A percentile compares a stretch with the other conserved stretches of the same genome.
Conservation (phyloP, 2,888 invertebrate genomes). For the Periphyllus acericola region DNA sequence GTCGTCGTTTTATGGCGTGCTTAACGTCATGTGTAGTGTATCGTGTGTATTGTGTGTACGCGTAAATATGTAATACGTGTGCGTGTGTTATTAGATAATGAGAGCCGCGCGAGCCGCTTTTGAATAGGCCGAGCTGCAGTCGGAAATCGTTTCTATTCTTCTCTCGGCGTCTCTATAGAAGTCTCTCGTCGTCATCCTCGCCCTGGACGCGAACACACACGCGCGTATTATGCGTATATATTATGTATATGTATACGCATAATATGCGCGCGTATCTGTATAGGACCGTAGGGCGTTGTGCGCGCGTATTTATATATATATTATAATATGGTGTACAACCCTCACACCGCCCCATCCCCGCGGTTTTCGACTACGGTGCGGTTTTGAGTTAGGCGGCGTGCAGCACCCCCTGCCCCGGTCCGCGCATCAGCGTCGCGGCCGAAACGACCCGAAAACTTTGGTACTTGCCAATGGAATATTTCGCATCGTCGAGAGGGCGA, state of each 20-base stretch:
- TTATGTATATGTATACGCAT: background rate
- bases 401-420: background rate
- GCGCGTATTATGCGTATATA: background rate
- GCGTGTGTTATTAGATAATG: slow-evolving; percentile 35
- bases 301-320: background rate
- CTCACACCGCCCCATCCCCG: background rate
- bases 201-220: background rate
- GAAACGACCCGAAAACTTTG: slow-evolving; percentile 6
- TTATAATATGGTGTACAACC: background rate
- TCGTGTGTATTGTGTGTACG: background rate
- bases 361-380: slow-evolving; percentile 1
- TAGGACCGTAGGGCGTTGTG: slow-evolving; percentile 13
- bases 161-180: background rate
- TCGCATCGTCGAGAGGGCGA: background rate
- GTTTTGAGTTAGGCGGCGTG: background rate
- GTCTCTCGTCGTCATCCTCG: background rate
- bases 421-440: background rate
- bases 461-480: slow-evolving; percentile 3
- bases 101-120: slow-evolving; percentile 10
- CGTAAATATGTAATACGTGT: background rate
- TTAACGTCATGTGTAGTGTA: background rate
- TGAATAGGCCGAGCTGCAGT: slow-evolving; percentile 34
- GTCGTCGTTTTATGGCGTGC: slow-evolving; percentile 33
- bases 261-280: background rate
- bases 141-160: slow-evolving; percentile 50